Evolutionary conservation across 2,797 vertebrate species (phyloP).

Genomic region (Acipenser transmontanus): DNA sequence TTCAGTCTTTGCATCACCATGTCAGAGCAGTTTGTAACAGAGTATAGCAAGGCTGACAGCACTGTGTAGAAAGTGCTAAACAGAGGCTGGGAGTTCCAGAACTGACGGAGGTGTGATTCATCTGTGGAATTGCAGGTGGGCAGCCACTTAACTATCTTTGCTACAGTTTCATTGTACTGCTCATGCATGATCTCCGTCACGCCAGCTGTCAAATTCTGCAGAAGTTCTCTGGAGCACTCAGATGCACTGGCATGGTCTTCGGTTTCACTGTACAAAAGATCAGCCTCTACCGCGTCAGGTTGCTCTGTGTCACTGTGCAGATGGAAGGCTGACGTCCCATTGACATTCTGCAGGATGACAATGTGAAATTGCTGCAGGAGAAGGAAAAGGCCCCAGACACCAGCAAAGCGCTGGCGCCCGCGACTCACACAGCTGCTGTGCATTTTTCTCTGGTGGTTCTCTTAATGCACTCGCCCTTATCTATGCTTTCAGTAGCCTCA

Average conservation of each 20-base stretch:
- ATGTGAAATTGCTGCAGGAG: constrained; percentile 15
- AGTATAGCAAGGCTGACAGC: constrained; percentile 8
- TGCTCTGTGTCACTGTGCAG: background rate
- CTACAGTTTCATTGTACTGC: constrained; percentile 8
- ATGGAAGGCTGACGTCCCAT: background rate
- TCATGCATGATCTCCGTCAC: background rate
- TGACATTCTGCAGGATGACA: background rate
- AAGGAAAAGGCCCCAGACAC: constrained; percentile 8
- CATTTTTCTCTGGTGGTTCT: background rate
- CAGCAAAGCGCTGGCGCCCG: constrained; percentile 10
- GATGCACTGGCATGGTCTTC: background rate
- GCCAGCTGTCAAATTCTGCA: background rate
- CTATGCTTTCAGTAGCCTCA: too few relatives aligned
- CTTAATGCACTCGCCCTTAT: too few relatives aligned
- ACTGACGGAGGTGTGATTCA: background rate
- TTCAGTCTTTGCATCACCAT: background rate
- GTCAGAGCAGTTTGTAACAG: constrained; percentile 9
- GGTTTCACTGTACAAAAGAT: too few relatives aligned
- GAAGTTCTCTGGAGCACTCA: background rate
- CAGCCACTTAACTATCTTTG: constrained; percentile 2
- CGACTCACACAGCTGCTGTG: constrained; percentile 1
- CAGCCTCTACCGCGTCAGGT: too few relatives aligned
- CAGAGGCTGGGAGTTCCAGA: constrained; percentile 14
- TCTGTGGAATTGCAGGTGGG: constrained; percentile 7
- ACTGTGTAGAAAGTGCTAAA: constrained; percentile 8